Evolutionary conservation across 1,140 invertebrate species (phyloP).

Genomic region (Asbolus verrucosus): DNA sequence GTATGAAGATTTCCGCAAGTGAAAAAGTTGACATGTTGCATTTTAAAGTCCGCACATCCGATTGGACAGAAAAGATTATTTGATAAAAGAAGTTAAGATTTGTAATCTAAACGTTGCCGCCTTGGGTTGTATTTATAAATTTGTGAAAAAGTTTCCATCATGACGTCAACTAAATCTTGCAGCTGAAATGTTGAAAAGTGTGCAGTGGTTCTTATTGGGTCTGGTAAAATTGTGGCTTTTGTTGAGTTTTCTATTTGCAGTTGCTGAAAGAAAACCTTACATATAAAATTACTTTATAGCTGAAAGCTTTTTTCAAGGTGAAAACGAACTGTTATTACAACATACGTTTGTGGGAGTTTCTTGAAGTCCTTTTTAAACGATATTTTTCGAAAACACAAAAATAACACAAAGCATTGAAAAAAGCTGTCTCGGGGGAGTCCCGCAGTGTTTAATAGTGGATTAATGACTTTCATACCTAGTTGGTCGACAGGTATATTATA

Average conservation of each 20-base stretch:
- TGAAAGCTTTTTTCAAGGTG: constrained; percentile 16
- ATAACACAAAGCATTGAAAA: not conserved
- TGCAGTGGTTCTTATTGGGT: too few relatives aligned
- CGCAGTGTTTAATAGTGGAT: not conserved
- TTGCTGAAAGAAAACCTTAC: constrained; percentile 6
- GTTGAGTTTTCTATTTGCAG: not conserved
- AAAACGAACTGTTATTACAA: constrained; percentile 1
- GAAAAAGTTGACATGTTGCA: too few relatives aligned
- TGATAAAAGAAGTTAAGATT: too few relatives aligned
- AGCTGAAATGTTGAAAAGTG: too few relatives aligned
- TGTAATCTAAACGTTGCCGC: too few relatives aligned
- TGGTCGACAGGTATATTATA: constrained; percentile 25
- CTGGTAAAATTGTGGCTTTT: too few relatives aligned
- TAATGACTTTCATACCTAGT: constrained; percentile 12
- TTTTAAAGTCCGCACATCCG: too few relatives aligned
- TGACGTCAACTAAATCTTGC: too few relatives aligned
- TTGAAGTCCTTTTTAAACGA: not conserved
- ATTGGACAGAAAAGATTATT: too few relatives aligned
- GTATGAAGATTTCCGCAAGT: too few relatives aligned
- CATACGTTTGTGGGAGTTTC: not conserved
- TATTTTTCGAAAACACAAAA: constrained; percentile 10
- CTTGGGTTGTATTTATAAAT: not conserved
- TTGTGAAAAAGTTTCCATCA: too few relatives aligned
- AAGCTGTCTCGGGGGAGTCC: not conserved
- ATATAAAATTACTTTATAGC: constrained; percentile 7